These are phyloP conservation scores for Drosophila watanabei DNA, from an alignment of 1,140 invertebrate genomes.

Conservation along the genomic window DNA sequence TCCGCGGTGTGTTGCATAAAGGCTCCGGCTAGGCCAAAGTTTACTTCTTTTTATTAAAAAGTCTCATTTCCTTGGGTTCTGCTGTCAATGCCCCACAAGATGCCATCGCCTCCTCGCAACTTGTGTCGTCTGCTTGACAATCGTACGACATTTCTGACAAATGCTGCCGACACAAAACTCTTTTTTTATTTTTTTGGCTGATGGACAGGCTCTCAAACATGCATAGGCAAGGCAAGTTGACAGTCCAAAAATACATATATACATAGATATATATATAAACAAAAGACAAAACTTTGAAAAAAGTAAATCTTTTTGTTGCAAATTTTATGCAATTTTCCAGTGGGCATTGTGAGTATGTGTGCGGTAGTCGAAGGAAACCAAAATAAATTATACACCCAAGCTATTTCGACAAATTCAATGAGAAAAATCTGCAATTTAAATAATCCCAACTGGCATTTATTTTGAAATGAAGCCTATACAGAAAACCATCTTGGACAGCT, in stretches of 20 bases:
- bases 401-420: conserved; percentile 78
- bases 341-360: conserved; percentile 36
- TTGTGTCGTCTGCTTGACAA: conserved; percentile 67
- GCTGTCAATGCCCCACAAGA: conserved; percentile 64
- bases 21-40: conserved; percentile 13
- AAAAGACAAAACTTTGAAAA: conserved; percentile 26
- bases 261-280: not conserved
- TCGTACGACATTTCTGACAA: conserved; percentile 80
- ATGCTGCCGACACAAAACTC: conserved; percentile 73
- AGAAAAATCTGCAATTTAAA: conserved; percentile 80
- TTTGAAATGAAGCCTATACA: conserved; percentile 64
- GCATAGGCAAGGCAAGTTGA: conserved; percentile 71
- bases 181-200: conserved; percentile 23
- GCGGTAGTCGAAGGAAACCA: conserved; percentile 26
- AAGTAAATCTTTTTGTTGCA: conserved; percentile 48
- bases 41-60: conserved; percentile 12
- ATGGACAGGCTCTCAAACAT: conserved; percentile 57
- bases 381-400: conserved; percentile 77
- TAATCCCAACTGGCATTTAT: conserved; percentile 79
- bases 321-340: conserved; percentile 76
- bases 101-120: conserved; percentile 29
- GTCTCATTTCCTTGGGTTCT: conserved; percentile 45
- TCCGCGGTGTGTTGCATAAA: conserved; percentile 33
- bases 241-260: conserved; percentile 40
- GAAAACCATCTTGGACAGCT: conserved; percentile 64